Evolutionary conservation across 1,140 invertebrate species (phyloP).

Genomic region (Macrobrachium rosenbergii): DNA sequence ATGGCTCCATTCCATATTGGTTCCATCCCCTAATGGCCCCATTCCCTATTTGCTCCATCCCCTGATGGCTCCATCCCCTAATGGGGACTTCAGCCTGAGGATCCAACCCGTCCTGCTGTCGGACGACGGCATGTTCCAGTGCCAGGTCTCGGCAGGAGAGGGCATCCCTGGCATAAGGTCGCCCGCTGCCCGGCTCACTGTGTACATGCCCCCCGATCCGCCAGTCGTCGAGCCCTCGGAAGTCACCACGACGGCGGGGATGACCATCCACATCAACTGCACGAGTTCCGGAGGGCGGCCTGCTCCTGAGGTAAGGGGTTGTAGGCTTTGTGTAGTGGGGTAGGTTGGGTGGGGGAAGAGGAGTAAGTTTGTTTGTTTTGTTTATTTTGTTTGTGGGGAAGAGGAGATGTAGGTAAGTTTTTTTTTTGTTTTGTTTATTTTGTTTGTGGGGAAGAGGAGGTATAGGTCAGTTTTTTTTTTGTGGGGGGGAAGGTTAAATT

Average conservation of each 20-base stretch:
- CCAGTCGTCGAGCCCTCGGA: constrained; percentile 68
- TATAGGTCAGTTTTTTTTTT: too few species aligned
- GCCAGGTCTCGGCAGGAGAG: constrained; percentile 78
- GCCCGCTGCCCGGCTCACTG: constrained; percentile 44
- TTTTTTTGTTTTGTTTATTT: too few species aligned
- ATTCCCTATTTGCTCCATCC: too few species aligned
- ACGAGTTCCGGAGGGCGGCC: constrained; percentile 72
- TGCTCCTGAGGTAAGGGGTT: constrained; percentile 67
- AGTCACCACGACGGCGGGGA: constrained; percentile 69
- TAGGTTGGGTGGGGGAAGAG: background rate
- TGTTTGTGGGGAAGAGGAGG: too few species aligned
- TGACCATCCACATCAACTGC: constrained; percentile 71
- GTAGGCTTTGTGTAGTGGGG: background rate
- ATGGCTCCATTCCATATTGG: too few species aligned
- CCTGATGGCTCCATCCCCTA: too few species aligned
- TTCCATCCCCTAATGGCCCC: background rate
- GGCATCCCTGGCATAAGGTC: constrained; percentile 64
- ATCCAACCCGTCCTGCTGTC: constrained; percentile 89
- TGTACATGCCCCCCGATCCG: constrained; percentile 70
- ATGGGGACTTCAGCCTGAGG: constrained; percentile 75
- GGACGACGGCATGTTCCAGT: constrained; percentile 92
- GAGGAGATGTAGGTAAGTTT: too few species aligned
- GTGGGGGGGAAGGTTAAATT: too few species aligned
- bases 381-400: too few species aligned
- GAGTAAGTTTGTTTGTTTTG: background rate